Conservation (phyloP, 2,797 vertebrate species). For the Thaleichthys pacificus region DNA sequence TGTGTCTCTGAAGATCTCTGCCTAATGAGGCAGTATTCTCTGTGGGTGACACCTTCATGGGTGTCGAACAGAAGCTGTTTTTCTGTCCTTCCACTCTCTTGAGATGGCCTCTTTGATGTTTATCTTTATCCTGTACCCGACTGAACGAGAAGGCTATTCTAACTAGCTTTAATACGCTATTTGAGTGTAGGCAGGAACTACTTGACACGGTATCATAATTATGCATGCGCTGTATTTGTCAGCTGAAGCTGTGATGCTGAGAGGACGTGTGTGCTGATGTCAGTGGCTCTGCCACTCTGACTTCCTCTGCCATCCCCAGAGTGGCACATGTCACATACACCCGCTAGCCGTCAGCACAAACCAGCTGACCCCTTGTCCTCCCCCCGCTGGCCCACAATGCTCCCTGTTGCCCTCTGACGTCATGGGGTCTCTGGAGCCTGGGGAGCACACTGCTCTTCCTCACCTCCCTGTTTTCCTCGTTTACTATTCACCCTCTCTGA, state of each 20-base stretch:
- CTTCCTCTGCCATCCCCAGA: conserved; percentile 29
- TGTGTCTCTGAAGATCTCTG: conserved; percentile 29
- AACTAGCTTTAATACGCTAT: not conserved
- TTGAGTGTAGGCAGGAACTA: not conserved
- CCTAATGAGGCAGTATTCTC: conserved; percentile 63
- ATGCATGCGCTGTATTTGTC: too few species aligned
- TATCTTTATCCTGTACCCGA: not conserved
- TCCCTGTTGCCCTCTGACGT: conserved; percentile 8
- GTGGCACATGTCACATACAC: conserved; percentile 39
- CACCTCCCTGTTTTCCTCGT: not conserved
- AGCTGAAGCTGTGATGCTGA: not conserved
- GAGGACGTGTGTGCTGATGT: not conserved
- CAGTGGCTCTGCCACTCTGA: not conserved
- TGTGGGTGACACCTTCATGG: conserved; percentile 62
- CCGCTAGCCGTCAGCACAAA: conserved; percentile 57
- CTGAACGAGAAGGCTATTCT: not conserved
- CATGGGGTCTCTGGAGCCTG: conserved; percentile 6
- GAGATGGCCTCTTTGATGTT: conserved; percentile 25
- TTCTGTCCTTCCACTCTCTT: conserved; percentile 1
- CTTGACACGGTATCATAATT: too few species aligned
- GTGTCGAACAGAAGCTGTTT: conserved; percentile 57
- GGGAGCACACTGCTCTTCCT: conserved; percentile 27
- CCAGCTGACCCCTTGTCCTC: conserved; percentile 58
- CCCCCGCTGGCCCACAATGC: conserved; percentile 32
- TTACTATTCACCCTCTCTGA: not conserved